Conservation (phyloP, 2,797 vertebrate species). For the Phoxinus dragarum region DNA sequence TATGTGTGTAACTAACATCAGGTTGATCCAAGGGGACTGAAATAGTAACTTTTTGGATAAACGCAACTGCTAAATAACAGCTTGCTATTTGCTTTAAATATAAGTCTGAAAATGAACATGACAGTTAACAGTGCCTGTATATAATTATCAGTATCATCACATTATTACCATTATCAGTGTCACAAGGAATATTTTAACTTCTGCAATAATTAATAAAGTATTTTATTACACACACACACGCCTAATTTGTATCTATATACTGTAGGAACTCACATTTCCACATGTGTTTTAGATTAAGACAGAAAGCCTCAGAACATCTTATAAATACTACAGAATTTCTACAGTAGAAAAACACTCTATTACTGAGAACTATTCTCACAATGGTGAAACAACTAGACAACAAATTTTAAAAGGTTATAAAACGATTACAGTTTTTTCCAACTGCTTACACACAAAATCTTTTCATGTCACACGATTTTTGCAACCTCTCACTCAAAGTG, state of each 20-base stretch:
- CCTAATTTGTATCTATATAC: background rate
- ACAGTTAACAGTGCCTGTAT: background rate
- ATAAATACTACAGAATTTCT: background rate
- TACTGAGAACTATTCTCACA: background rate
- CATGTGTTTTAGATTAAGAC: background rate
- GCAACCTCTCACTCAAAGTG: no score
- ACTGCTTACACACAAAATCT: no score
- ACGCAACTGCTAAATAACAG: slow-evolving; percentile 3
- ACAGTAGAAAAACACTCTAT: background rate
- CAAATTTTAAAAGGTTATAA: background rate
- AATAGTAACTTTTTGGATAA: slow-evolving; percentile 24
- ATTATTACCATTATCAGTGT: background rate
- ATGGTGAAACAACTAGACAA: background rate
- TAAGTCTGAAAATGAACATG: background rate
- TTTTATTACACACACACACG: no score
- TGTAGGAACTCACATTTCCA: background rate
- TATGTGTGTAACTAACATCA: background rate
- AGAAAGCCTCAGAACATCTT: background rate
- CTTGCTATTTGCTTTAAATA: slow-evolving; percentile 2
- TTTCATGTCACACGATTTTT: no score
- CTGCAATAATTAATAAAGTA: background rate
- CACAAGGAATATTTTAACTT: background rate
- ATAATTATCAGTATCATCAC: background rate
- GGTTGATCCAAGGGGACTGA: background rate
- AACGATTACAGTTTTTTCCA: background rate